Base-by-base conservation (phyloP, 1,140 invertebrate species). In the Ostrea denselamellosa region DNA sequence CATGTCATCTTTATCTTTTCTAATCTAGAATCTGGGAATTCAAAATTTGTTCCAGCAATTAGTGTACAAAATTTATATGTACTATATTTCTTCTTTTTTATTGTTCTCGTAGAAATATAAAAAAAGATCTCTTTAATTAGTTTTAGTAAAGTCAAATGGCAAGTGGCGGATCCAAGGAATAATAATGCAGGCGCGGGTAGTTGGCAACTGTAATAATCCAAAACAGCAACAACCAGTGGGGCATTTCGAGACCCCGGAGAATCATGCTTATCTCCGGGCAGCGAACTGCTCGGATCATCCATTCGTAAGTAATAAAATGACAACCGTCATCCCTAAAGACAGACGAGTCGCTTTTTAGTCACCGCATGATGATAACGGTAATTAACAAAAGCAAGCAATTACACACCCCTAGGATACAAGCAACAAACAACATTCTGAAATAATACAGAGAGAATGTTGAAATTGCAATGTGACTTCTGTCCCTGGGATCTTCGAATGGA, bases 191-290 rank as follows among this genome's bases (percentile, higher is more conserved):
- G 81, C 81, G 2, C 17, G 81, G n/a, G 22, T 71, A 34, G 14
- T 52, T 17, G 81, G 81, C 44, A 54, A 83, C 52, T 83, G 81
- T 51, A 28, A 19, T n/a, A 25, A 51, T 17, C 81, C 44, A 12
- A 12, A n/a, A 51, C 81, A 83, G 81, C 17, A 83, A 52, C 81
- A 83, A n/a, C 81, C 81, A 17, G 52, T 83, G 14, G 81, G 81
- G 19, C 81, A 83, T 54, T 83, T 83, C 51, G 81, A 83, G 44
- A 22, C 22, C 52, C 7, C n/a, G 0, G 44, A 83, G 5, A 83
- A n/a, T n/a, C 19, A 44, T 51, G 17, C 5, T 14, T 77, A 22
- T 14, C 81, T 83, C 3, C 10, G n/a, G 52, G 34, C 81, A 22
- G 81, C 52, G n/a, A 83, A 83, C 17, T 83, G 81, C n/a, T 52